A percentile compares a stretch with the other conserved stretches of the same genome.
phyloP scores from a whole-genome alignment of 2,888 invertebrate species.

The Strigamia crassipes region DNA sequence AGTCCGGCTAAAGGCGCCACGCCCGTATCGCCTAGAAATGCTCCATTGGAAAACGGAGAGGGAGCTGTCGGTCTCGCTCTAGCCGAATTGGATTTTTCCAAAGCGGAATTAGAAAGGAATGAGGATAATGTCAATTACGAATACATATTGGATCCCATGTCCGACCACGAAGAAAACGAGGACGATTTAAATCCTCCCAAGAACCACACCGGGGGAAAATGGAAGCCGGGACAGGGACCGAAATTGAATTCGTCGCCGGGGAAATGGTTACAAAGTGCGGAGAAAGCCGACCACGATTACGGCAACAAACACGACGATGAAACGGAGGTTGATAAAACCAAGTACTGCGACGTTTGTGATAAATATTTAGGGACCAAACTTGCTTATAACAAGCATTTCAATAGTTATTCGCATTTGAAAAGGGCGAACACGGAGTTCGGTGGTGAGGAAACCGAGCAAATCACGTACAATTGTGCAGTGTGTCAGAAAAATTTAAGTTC shows the following conservation, averaged over 20 bases:
- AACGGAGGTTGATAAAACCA: slow-evolving; percentile 55
- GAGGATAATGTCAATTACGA: slow-evolving; percentile 50
- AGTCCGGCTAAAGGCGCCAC: not conserved
- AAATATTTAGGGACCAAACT: slow-evolving; percentile 73
- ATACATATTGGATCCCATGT: slow-evolving; percentile 35
- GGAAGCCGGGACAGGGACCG: slow-evolving; percentile 54
- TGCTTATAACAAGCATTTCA: slow-evolving; percentile 72
- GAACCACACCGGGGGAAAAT: slow-evolving; percentile 57
- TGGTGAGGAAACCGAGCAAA: not conserved
- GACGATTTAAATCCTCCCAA: slow-evolving; percentile 53
- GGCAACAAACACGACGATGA: not conserved
- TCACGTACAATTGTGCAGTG: slow-evolving; percentile 74
- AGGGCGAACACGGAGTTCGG: not conserved
- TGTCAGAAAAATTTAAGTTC: slow-evolving; percentile 78
- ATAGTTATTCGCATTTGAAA: slow-evolving; percentile 41
- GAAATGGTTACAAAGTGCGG: slow-evolving; percentile 71
- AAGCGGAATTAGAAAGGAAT: slow-evolving; percentile 52
- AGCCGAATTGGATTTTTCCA: not conserved
- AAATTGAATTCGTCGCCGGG: not conserved
- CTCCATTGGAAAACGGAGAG: not conserved
- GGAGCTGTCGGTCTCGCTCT: not conserved
- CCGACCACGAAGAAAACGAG: slow-evolving; percentile 47
- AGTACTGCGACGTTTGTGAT: slow-evolving; percentile 82
- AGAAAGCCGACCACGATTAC: slow-evolving; percentile 50
- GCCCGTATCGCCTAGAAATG: too few relatives aligned